Evolutionary conservation across 2,888 invertebrate genomes (phyloP), one percentile per base, ranked within the genome.

Genomic region (Kryphioiulus occultus): DNA sequence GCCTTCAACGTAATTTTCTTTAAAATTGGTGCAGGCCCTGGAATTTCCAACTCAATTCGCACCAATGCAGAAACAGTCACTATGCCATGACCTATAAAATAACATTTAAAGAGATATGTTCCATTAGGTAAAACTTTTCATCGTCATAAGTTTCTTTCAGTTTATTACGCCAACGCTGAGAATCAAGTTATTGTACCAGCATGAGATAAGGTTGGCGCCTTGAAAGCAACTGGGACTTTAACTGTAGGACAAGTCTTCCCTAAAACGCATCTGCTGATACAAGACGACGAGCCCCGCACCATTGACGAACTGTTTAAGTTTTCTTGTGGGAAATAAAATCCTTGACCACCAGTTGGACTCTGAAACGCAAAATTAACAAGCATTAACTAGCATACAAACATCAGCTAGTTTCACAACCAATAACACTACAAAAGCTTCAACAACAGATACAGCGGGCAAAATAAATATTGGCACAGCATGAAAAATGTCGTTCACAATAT

Each of bases 11-110:
- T 22, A n/a, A 85, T 35, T 44, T 85, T 85, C 44, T 44, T 85
- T 39, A 85, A 85, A 85, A 44, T n/a, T 22, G 85, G 85, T 39
- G 85, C 85, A 22, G 85, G 85, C 10, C 85, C 85, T 10, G 85
- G 85, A 22, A 44, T 85, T 42, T 85, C 85, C 44, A 85, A 85
- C 39, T 85, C 85, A n/a, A 85, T 85, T 22, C 85, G 85, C 15
- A 85, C 4, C 1, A 39, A 35, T n/a, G 85, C 85, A 26, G 42
- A 85, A 85, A 85, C n/a, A 12, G 85, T 26, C 0, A 22, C 19
- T 1, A 44, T 85, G 17, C 26, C 42, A 39, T 85, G n/a, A 85
- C n/a, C 85, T 85, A 5, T 15, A 17, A 53, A 53, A 53, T 53
- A 0, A 53, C 10, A n/a, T 53, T 83, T 83, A 30, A 83, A 5